A percentile compares a stretch with the other conserved stretches of the same genome.
Evolutionary conservation across 1,140 invertebrate genomes (phyloP).

Genomic region (Pachypeltis micranthus): DNA sequence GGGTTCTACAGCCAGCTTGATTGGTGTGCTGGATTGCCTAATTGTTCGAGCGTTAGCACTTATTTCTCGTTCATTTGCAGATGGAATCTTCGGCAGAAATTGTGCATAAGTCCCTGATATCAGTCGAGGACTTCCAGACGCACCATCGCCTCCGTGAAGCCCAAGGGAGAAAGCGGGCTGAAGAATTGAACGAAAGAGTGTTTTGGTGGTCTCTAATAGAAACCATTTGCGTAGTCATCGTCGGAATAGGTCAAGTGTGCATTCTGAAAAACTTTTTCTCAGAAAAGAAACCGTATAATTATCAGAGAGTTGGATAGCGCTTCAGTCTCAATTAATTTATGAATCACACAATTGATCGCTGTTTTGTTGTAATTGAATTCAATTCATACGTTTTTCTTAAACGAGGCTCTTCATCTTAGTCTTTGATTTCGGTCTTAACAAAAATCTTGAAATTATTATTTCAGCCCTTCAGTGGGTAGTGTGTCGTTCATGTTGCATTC

Average conservation of each 20-base stretch:
- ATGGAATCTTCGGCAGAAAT: constrained; percentile 82
- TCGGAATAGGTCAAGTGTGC: constrained; percentile 80
- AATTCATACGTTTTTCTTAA: too few species aligned
- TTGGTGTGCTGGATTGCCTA: too few species aligned
- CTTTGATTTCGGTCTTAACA: too few species aligned
- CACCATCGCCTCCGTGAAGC: constrained; percentile 91
- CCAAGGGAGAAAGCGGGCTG: constrained; percentile 83
- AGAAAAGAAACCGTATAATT: constrained; percentile 52
- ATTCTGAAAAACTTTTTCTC: constrained; percentile 91
- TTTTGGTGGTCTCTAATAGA: constrained; percentile 86
- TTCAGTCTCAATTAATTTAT: background rate
- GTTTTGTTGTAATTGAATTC: too few species aligned
- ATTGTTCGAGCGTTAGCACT: too few species aligned
- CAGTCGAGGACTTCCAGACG: constrained; percentile 87
- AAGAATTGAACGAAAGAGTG: constrained; percentile 89
- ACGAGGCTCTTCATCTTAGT: too few species aligned
- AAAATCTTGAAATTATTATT: too few species aligned
- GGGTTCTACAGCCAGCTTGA: too few species aligned
- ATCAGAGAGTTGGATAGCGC: constrained; percentile 9
- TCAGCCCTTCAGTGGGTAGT: too few species aligned
- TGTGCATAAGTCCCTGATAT: constrained; percentile 77
- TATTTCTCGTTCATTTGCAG: constrained; percentile 41
- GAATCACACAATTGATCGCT: too few species aligned
- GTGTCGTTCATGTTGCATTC: too few species aligned
- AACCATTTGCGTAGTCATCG: constrained; percentile 69